These are phyloP conservation scores for Mesodorylaimus sp. DNA, from an alignment of 2,888 invertebrate species.

Conservation along the genomic window DNA sequence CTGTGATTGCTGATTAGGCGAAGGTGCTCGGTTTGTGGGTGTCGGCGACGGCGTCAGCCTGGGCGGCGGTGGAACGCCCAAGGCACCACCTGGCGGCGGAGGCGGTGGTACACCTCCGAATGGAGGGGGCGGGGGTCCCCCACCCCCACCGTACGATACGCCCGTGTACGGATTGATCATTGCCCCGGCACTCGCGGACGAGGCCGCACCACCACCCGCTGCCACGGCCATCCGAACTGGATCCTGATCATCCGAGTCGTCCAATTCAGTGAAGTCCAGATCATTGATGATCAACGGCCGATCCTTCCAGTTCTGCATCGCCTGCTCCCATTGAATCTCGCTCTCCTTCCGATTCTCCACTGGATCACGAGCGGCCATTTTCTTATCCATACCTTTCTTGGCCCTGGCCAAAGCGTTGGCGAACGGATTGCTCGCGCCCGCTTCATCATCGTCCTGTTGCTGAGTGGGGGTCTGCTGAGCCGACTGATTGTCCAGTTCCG, in stretches of 20 bases:
- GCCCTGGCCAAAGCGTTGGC: constrained; percentile 7
- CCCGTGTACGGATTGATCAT: not conserved
- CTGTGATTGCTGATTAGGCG: constrained; percentile 10
- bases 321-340: constrained; percentile 83
- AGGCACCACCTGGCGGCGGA: constrained; percentile 14
- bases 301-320: constrained; percentile 42
- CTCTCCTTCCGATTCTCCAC: constrained; percentile 28
- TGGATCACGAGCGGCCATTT: constrained; percentile 12
- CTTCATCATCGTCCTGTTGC: constrained; percentile 14
- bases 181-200: not conserved
- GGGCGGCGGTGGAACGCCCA: constrained; percentile 31
- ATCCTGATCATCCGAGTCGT: constrained; percentile 51
- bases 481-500: not conserved
- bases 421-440: constrained; percentile 15
- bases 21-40: constrained; percentile 13
- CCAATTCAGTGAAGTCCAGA: constrained; percentile 84
- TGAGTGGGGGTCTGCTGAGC: not conserved
- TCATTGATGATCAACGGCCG: constrained; percentile 61
- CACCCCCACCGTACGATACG: constrained; percentile 10
- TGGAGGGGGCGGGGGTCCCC: constrained; percentile 22
- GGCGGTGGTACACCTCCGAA: constrained; percentile 19
- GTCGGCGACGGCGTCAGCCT: constrained; percentile 21
- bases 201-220: not conserved
- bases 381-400: constrained; percentile 20
- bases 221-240: constrained; percentile 11